Percentiles rank a stretch among this genome's conserved stretches.
phyloP scores from a whole-genome alignment of 92 coral and sea anemone species.

The Heteractis magnifica region DNA sequence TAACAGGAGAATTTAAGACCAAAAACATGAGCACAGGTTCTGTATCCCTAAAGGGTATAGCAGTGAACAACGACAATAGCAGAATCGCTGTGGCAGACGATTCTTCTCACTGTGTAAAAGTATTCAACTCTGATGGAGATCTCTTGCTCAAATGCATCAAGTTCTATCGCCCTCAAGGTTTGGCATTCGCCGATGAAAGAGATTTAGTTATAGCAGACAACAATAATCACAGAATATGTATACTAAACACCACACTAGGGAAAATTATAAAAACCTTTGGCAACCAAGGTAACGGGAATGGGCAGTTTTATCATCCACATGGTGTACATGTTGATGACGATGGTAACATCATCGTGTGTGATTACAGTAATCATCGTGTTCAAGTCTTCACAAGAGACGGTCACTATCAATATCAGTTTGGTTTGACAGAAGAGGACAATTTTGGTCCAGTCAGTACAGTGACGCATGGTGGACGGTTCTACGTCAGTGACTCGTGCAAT shows the following conservation, averaged over 20 bases:
- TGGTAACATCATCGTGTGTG: constrained; percentile 14
- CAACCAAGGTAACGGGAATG: constrained; percentile 5
- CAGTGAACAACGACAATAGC: neutral
- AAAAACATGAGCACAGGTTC: neutral
- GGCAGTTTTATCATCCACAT: constrained; percentile 7
- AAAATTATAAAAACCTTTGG: constrained; percentile 10
- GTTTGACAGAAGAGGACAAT: neutral
- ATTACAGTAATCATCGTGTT: constrained; percentile 8
- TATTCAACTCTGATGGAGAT: constrained; percentile 4
- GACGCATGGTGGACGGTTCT: neutral
- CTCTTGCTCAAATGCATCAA: neutral
- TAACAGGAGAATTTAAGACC: neutral
- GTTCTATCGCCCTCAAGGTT: neutral
- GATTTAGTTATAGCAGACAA: constrained; percentile 13
- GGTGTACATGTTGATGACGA: constrained; percentile 21
- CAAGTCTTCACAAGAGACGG: constrained; percentile 14
- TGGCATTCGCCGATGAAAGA: neutral
- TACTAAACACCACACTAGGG: constrained; percentile 6
- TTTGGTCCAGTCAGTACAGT: neutral
- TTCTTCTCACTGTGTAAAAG: neutral
- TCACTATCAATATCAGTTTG: constrained; percentile 14
- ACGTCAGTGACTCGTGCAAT: neutral
- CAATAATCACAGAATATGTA: neutral
- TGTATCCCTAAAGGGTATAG: neutral
- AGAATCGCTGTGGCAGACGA: neutral